Conservation (phyloP, 1,140 invertebrate species). For the Drosophila nebulosa region DNA sequence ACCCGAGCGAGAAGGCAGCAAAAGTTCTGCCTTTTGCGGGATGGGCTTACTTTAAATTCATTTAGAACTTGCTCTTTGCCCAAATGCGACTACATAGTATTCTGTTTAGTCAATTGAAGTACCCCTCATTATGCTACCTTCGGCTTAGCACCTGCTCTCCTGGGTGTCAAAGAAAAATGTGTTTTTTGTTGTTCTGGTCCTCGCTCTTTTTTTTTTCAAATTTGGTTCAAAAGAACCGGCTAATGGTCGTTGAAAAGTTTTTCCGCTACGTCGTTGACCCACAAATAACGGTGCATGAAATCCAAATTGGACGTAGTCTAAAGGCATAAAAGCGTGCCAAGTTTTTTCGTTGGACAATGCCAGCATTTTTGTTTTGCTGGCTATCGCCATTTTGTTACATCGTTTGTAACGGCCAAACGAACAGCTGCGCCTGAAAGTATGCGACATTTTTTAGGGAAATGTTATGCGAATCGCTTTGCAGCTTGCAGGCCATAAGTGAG, state of each 20-base stretch:
- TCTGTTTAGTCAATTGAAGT: neutral
- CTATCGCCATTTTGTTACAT: neutral
- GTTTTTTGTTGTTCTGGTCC: neutral
- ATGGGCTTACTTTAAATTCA: conserved; percentile 62
- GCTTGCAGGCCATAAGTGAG: neutral
- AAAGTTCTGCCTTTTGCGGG: conserved; percentile 8
- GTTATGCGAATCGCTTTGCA: neutral
- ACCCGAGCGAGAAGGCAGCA: conserved; percentile 8
- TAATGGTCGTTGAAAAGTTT: conserved; percentile 61
- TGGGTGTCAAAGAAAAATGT: conserved; percentile 26
- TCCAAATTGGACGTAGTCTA: conserved; percentile 15
- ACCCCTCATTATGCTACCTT: conserved; percentile 28
- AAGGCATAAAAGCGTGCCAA: conserved; percentile 29
- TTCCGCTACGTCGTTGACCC: conserved; percentile 40
- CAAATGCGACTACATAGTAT: neutral
- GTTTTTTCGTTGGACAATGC: conserved; percentile 18
- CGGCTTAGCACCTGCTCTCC: conserved; percentile 49
- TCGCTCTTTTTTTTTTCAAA: conserved; percentile 30
- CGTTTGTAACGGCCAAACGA: neutral
- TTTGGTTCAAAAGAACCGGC: conserved; percentile 38
- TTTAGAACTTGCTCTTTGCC: conserved; percentile 47
- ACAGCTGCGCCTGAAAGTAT: neutral
- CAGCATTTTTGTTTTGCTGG: conserved; percentile 13
- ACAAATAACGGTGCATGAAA: conserved; percentile 38
- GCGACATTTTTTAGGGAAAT: neutral